These are phyloP conservation scores for Beaufortia kweichowensis DNA, from an alignment of 2,113 vertebrate genomes.

Conservation along the genomic window DNA sequence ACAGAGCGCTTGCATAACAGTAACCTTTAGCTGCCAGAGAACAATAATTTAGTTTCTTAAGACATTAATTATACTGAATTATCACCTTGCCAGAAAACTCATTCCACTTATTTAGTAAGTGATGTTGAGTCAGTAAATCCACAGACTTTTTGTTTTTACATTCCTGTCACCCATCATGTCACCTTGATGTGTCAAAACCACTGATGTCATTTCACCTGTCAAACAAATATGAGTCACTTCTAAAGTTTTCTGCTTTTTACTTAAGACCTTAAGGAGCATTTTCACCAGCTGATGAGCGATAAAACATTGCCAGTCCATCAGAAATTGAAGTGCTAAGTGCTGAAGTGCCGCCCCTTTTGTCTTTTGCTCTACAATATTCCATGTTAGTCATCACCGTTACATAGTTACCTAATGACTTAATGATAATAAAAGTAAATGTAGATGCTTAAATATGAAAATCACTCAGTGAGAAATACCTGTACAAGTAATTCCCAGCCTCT, in stretches of 20 bases:
- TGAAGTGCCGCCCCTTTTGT: no score
- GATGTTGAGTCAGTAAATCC: constrained; percentile 22
- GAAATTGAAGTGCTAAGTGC: no score
- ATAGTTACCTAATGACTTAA: no score
- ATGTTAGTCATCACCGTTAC: no score
- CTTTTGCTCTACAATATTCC: no score
- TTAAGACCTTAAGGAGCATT: no score
- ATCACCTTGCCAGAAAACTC: not conserved
- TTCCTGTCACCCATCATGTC: not conserved
- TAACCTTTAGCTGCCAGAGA: no score
- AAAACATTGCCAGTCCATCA: no score
- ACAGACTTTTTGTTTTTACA: not conserved
- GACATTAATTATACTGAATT: not conserved
- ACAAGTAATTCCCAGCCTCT: constrained; percentile 11
- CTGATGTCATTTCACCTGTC: not conserved
- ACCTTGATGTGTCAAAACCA: not conserved
- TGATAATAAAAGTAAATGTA: not conserved
- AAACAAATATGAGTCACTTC: no score
- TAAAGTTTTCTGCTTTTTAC: no score
- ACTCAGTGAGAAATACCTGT: constrained; percentile 25
- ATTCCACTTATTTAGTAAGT: not conserved
- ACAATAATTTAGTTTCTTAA: not conserved
- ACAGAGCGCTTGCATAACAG: not conserved
- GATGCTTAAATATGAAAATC: constrained; percentile 4
- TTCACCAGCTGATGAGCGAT: not conserved